Evolutionary conservation across 64 coral and sea anemone genomes (phyloP), one percentile per base, ranked within the genome.

Genomic region (Catalaphyllia jardinei): DNA sequence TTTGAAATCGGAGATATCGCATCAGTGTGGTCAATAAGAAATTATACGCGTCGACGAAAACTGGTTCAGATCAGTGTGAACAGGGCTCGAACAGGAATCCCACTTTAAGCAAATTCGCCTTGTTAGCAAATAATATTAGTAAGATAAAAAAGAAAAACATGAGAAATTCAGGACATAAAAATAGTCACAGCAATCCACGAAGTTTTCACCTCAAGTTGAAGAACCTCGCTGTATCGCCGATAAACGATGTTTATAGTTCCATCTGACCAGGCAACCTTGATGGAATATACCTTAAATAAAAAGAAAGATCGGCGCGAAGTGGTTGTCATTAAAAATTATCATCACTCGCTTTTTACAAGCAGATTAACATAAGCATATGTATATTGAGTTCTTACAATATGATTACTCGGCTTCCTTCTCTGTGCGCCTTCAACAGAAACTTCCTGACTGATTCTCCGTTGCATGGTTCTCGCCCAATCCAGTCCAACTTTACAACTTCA

Each of bases 211-310:
- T 92, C 81, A 15, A 92, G 82, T 57, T 92, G 71, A 18, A 62
- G 64, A 24, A 92, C 62, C 60, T 87, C 75, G 31, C 90, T 92
- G 74, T 69, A 92, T 86, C 90, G 86, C 29, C 90, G 79, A 78
- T 86, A 92, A 6, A 92, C 52, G 9, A 92, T 71, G 22, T 86
- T 87, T 7, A 71, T 59, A 67, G 81, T 86, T 52, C 55, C 54
- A 55, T 92, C 90, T 24, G 90, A 78, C 90, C 90, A 92, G 46
- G 55, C 33, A 33, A 92, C 90, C 28, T 54, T 92, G 64, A 92
- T 78, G 2, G 86, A 73, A 31, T 87, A 92, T 3, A 92, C 90
- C 90, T 92, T 35, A 27, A 75, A 73, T 20, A 19, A 6, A 52
- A 57, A 20, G 20, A 31, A 46, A 35, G 69, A 67, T 18, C 10